A percentile compares a stretch with the other conserved stretches of the same genome.
Conservation (phyloP, 2,113 vertebrate genomes). For the Sander vitreus region DNA sequence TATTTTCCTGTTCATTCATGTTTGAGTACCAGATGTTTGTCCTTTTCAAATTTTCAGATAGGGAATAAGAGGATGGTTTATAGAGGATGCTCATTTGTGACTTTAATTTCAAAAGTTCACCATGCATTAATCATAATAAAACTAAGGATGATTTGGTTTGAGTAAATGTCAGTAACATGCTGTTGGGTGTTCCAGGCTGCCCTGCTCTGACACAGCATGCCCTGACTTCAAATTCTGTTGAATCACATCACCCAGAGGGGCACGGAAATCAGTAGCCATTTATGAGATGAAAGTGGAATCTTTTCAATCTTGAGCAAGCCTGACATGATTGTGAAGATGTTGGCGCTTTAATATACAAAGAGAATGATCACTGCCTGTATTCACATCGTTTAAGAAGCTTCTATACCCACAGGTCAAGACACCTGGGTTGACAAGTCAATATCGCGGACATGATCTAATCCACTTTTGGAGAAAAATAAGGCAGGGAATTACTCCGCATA, state of each 20-base stretch:
- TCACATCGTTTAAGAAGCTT: background rate
- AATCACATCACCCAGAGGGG: conserved; percentile 61
- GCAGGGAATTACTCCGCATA: conserved; percentile 28
- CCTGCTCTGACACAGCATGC: conserved; percentile 53
- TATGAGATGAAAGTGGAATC: conserved; percentile 28
- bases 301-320: background rate
- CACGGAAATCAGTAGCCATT: conserved; percentile 38
- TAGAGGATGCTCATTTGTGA: background rate
- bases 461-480: conserved; percentile 17
- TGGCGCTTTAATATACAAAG: background rate
- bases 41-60: background rate
- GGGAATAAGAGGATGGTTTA: background rate
- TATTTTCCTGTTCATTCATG: background rate
- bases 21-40: background rate
- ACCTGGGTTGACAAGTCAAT: conserved; percentile 29
- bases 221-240: conserved; percentile 54
- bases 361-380: background rate
- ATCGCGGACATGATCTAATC: conserved; percentile 31
- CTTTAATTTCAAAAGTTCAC: conserved; percentile 6
- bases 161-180: conserved; percentile 54
- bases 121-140: conserved; percentile 18
- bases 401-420: conserved; percentile 19
- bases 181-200: conserved; percentile 54
- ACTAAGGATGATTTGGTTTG: conserved; percentile 15
- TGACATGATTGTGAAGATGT: background rate